Evolutionary conservation across 2,888 invertebrate species (phyloP), one percentile per base, ranked within the genome.

Genomic region (Celastrina argiolus): DNA sequence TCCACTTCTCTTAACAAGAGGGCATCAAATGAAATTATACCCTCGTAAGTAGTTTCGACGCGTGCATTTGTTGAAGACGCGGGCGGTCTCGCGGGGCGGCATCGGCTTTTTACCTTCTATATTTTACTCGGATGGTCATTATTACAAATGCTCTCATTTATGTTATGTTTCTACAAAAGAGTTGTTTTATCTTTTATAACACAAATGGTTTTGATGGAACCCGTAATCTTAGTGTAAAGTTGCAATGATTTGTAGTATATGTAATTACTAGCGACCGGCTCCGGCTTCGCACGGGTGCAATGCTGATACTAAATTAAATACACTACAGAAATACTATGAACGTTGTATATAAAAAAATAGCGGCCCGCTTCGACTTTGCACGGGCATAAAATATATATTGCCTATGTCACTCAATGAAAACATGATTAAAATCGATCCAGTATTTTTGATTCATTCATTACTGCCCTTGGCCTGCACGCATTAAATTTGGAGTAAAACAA

Each of bases 61-160:
- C 51, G 69, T 66, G 64, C 51, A 59, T 64, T 58, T 56, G 68
- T 67, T 71, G 73, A 74, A 71, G n/a, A 67, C 70, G 70, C 65
- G 66, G 66, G 67, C 18, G 67, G 65, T 67, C 72, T 69, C 73
- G 71, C 63, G 70, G 71, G 73, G 74, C 69, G 72, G 74, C 70
- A 73, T 75, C 74, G 74, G 72, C 73, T 73, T 69, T 64, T 64
- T 70, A 74, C 68, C 71, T 71, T 72, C 70, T 71, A 69, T 70
- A 70, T 72, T n/a, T n/a, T 69, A 28, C 41, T 59, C 39, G 56
- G 36, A 56, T 36, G 45, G 36, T 34, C 51, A 18, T 18, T 64
- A 45, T 51, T 42, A 64, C 31, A 22, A 64, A 51, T 6, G 42
- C 51, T 64, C 51, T 64, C 34, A 64, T 51, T 45, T 41, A 41